Evolutionary conservation across 2,113 vertebrate species (phyloP).

Genomic region (Calypte anna): DNA sequence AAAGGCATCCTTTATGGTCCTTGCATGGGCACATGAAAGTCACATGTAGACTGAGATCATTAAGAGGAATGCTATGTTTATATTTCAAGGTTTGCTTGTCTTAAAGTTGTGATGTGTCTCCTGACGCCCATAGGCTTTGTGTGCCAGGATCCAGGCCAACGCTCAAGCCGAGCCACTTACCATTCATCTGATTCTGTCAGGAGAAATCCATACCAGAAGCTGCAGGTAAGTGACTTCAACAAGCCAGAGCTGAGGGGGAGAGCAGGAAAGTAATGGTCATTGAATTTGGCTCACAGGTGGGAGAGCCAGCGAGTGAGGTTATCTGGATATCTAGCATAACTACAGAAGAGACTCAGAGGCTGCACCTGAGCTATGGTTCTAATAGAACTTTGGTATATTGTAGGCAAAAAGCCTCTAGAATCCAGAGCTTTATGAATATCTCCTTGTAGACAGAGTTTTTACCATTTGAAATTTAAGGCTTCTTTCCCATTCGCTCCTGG

Average conservation of each 20-base stretch:
- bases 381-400: not conserved
- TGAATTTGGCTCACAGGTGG: not conserved
- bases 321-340: not conserved
- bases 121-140: constrained; percentile 83
- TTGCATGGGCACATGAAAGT: not conserved
- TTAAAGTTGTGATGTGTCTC: not conserved
- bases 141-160: constrained; percentile 88
- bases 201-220: constrained; percentile 79
- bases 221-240: constrained; percentile 80
- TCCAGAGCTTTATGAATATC: not conserved
- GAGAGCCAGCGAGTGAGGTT: not conserved
- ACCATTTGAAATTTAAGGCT: not conserved
- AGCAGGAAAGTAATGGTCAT: not conserved
- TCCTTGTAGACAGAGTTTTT: not conserved
- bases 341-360: not conserved
- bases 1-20: not conserved
- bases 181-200: constrained; percentile 76
- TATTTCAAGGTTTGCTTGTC: not conserved
- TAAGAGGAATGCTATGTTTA: not conserved
- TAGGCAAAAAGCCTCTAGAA: not conserved
- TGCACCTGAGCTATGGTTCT: not conserved
- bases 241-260: not conserved
- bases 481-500: not conserved
- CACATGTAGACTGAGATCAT: not conserved
- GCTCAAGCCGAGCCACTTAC: constrained; percentile 72